Conservation (phyloP, 1,140 invertebrate genomes). For the Heterodera carotae region DNA sequence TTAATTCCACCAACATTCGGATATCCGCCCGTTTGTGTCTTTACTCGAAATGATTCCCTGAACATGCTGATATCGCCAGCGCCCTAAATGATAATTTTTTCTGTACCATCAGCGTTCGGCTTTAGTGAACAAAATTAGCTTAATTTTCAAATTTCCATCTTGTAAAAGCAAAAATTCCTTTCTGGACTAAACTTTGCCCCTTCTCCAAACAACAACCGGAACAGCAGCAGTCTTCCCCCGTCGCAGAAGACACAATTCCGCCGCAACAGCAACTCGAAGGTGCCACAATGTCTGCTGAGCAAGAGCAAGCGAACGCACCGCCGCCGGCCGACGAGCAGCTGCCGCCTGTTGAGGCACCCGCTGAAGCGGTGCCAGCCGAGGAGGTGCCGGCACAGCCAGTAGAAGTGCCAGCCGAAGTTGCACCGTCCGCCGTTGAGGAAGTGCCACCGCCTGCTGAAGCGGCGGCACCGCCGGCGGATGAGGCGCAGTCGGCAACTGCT, state of each 20-base stretch:
- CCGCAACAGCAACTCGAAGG: not conserved
- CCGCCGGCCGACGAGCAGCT: conserved; percentile 3
- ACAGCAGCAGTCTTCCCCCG: conserved; percentile 8
- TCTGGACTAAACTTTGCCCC: conserved; percentile 3
- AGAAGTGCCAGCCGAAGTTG: conserved; percentile 17
- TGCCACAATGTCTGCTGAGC: conserved; percentile 28
- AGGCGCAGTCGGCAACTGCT: no score
- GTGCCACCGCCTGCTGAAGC: conserved; percentile 8
- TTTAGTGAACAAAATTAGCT: not conserved
- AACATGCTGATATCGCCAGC: no score
- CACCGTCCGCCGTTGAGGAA: not conserved
- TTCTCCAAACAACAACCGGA: conserved; percentile 13
- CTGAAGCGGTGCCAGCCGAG: conserved; percentile 12
- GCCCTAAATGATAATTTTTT: no score
- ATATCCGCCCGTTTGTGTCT: no score
- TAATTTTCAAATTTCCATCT: not conserved
- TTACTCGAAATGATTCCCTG: no score
- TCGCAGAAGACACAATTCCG: conserved; percentile 4
- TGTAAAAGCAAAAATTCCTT: conserved; percentile 1
- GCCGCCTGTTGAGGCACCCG: conserved; percentile 1
- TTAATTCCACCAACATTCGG: no score
- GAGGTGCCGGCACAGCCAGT: conserved; percentile 6
- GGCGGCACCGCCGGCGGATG: not conserved
- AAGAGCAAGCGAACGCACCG: conserved; percentile 21
- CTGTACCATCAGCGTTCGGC: no score